Evolutionary conservation across 2,888 invertebrate species (phyloP).

Genomic region (Ligdia adustata): DNA sequence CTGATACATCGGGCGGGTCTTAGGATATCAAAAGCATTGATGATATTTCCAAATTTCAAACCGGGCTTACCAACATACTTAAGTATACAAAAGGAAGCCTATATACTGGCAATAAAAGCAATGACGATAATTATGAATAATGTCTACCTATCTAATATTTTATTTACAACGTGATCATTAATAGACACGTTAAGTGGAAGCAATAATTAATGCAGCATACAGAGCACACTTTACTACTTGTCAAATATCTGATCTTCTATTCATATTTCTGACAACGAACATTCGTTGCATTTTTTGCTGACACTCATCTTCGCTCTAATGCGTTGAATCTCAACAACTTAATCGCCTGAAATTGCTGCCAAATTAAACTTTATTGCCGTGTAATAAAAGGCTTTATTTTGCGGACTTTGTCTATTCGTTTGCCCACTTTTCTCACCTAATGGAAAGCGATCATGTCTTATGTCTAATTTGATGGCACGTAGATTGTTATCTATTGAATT

Average conservation of each 20-base stretch:
- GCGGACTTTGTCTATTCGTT: background rate
- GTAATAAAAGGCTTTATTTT: background rate
- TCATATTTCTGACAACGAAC: conserved; percentile 26
- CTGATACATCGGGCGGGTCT: too few relatives aligned
- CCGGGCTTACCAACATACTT: too few relatives aligned
- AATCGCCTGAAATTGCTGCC: background rate
- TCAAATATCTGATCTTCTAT: conserved; percentile 23
- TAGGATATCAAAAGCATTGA: too few relatives aligned
- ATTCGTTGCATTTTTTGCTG: conserved; percentile 26
- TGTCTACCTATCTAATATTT: too few relatives aligned
- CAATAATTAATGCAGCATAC: too few relatives aligned
- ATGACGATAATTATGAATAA: too few relatives aligned
- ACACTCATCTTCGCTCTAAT: conserved; percentile 35
- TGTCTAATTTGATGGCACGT: background rate
- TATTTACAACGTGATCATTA: too few relatives aligned
- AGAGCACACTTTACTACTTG: conserved; percentile 17
- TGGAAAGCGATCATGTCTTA: conserved; percentile 2
- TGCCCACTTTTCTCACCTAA: background rate
- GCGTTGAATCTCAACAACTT: conserved; percentile 22
- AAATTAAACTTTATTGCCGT: conserved; percentile 24
- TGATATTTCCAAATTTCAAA: too few relatives aligned
- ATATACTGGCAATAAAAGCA: too few relatives aligned
- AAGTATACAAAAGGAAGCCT: too few relatives aligned
- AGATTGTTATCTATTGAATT: background rate
- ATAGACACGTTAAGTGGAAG: too few relatives aligned